phyloP scores from a whole-genome alignment of 2,888 invertebrate species.

The Drosophila anomalata region DNA sequence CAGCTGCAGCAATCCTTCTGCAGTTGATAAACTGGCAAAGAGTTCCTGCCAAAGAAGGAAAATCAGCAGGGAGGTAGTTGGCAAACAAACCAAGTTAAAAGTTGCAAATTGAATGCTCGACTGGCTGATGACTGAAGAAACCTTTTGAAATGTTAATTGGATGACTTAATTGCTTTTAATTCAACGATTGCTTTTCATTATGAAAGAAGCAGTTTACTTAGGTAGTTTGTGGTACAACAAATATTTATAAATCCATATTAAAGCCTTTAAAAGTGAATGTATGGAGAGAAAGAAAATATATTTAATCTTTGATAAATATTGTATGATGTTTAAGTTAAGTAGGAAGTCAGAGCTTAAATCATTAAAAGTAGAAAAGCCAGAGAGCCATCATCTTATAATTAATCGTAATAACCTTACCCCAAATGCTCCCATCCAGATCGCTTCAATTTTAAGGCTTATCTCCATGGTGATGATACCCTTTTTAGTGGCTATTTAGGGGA shows the following conservation, averaged over 20 bases:
- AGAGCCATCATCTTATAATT: background rate
- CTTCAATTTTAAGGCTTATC: background rate
- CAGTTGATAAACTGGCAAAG: constrained; percentile 67
- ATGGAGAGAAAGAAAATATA: too few species aligned
- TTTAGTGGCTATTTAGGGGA: background rate
- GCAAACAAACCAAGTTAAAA: constrained; percentile 37
- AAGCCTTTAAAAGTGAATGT: background rate
- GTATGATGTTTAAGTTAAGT: background rate
- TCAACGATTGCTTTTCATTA: constrained; percentile 20
- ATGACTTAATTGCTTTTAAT: constrained; percentile 40
- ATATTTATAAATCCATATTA: background rate
- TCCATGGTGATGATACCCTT: constrained; percentile 23
- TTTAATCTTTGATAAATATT: too few species aligned
- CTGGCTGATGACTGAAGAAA: constrained; percentile 33
- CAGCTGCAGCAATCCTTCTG: constrained; percentile 42
- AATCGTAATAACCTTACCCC: background rate
- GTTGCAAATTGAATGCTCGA: constrained; percentile 35
- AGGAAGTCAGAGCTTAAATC: background rate
- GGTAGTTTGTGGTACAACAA: background rate
- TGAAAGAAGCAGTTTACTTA: constrained; percentile 3
- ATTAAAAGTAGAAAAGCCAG: background rate
- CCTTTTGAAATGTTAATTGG: constrained; percentile 42
- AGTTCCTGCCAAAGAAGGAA: constrained; percentile 28
- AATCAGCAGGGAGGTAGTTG: constrained; percentile 11
- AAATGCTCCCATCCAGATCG: background rate